Percentiles rank a stretch among this genome's conserved stretches.
Conservation (phyloP, 2,888 invertebrate genomes). For the Adineta ricciae region DNA sequence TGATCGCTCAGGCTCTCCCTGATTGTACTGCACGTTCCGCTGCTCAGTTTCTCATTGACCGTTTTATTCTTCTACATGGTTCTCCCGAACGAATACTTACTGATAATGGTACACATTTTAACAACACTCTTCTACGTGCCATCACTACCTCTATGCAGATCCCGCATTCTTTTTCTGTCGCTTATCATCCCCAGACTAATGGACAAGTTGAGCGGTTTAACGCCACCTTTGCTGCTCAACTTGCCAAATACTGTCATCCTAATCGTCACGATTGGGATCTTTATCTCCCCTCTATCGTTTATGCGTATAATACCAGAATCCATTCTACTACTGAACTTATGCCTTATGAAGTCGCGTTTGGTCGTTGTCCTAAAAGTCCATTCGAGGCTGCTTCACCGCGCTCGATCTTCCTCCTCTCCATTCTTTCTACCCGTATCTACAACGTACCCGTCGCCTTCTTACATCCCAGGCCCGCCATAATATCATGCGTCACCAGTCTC, state of each 20-base stretch:
- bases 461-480: background rate
- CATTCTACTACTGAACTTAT: background rate
- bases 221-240: conserved; percentile 21
- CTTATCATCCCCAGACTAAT: conserved; percentile 7
- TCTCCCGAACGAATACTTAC: conserved; percentile 35
- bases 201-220: conserved; percentile 35
- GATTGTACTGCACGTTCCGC: conserved; percentile 36
- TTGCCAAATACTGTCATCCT: background rate
- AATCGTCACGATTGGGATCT: background rate
- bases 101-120: conserved; percentile 36
- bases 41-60: conserved; percentile 34
- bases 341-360: background rate
- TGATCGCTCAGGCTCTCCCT: conserved; percentile 34
- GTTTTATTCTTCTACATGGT: conserved; percentile 35
- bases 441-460: background rate
- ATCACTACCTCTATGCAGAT: conserved; percentile 34
- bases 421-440: background rate
- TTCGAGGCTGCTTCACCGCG: background rate
- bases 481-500: background rate
- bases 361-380: background rate
- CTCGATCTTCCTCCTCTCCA: background rate
- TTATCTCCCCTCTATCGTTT: background rate
- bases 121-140: conserved; percentile 35
- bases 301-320: background rate
- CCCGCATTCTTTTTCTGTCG: conserved; percentile 36